These are phyloP conservation scores for Silurus asotus DNA, from an alignment of 2,113 vertebrate genomes.

Conservation along the genomic window DNA sequence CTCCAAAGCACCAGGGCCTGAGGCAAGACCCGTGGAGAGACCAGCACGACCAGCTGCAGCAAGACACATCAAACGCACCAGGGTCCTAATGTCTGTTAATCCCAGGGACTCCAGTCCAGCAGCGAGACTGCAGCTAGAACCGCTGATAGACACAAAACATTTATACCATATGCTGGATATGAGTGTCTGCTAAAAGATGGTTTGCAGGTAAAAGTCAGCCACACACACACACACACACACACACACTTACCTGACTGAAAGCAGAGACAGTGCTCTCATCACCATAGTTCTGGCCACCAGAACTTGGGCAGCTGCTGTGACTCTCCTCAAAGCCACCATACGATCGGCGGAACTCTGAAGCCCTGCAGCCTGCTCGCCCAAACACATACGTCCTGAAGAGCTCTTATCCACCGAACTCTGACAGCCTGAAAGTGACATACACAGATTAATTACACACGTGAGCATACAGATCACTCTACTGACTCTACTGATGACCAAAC, in stretches of 20 bases:
- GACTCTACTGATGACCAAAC: not conserved
- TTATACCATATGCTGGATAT: not conserved
- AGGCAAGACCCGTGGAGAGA: slow-evolving; percentile 83
- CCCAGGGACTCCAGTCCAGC: slow-evolving; percentile 96
- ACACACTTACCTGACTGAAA: slow-evolving; percentile 83
- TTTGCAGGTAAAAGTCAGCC: not conserved
- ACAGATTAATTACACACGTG: slow-evolving; percentile 10
- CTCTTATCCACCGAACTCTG: slow-evolving; percentile 93
- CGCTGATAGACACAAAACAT: slow-evolving; percentile 67
- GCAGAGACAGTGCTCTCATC: slow-evolving; percentile 92
- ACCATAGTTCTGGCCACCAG: slow-evolving; percentile 97
- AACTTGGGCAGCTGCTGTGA: slow-evolving; percentile 93
- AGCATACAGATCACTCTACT: not conserved
- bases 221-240: not conserved
- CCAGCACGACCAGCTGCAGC: slow-evolving; percentile 93
- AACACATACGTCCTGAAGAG: slow-evolving; percentile 86
- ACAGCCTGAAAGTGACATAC: slow-evolving; percentile 75
- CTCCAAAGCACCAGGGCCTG: slow-evolving; percentile 67
- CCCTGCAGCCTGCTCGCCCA: slow-evolving; percentile 93
- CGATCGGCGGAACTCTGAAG: slow-evolving; percentile 89
- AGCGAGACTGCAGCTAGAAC: slow-evolving; percentile 97
- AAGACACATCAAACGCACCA: slow-evolving; percentile 95
- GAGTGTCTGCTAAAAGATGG: not conserved
- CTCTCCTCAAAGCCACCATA: slow-evolving; percentile 89
- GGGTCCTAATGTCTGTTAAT: slow-evolving; percentile 91